These are phyloP conservation scores for Rapana venosa DNA, from an alignment of 2,888 invertebrate genomes.

Conservation along the genomic window DNA sequence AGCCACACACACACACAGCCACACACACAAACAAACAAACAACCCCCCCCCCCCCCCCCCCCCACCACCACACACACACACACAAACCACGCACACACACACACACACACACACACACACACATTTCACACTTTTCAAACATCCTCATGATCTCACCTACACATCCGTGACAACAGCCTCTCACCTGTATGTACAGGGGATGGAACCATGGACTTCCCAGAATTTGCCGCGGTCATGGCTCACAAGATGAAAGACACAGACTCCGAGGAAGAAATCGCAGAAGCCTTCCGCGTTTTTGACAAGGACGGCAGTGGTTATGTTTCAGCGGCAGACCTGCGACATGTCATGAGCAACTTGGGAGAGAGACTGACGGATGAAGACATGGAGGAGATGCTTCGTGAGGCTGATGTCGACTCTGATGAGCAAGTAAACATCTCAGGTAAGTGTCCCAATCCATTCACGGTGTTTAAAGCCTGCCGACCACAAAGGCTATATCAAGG, in stretches of 20 bases:
- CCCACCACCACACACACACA: too few relatives aligned
- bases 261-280: neutral
- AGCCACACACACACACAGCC: too few relatives aligned
- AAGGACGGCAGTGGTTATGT: neutral
- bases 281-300: neutral
- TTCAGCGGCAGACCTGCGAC: neutral
- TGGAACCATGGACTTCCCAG: constrained; percentile 1
- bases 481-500: too few relatives aligned
- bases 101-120: too few relatives aligned
- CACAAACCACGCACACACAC: too few relatives aligned
- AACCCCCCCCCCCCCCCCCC: too few relatives aligned
- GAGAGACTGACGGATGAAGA: constrained; percentile 12
- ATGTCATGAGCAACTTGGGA: constrained; percentile 9
- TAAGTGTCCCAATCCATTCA: neutral
- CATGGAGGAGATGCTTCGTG: neutral
- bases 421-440: neutral
- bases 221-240: neutral
- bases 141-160: neutral
- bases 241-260: constrained; percentile 24
- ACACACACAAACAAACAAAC: too few relatives aligned
- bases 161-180: neutral
- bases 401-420: neutral
- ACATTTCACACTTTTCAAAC: too few relatives aligned
- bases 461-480: too few relatives aligned
- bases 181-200: neutral